Base-by-base conservation (phyloP, 2,888 invertebrate genomes). In the Osedax frankpressi region DNA sequence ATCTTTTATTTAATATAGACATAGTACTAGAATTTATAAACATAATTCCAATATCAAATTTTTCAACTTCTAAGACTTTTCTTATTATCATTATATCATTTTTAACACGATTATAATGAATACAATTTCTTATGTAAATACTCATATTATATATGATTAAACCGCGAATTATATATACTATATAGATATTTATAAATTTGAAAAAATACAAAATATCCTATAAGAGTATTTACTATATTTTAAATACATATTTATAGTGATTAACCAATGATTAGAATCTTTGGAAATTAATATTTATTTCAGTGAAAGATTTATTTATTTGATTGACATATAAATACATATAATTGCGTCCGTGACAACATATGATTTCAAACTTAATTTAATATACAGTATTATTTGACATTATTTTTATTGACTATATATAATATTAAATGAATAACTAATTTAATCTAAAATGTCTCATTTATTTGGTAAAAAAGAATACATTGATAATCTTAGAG, bases 21-120 rank as follows among this genome's bases (percentile, higher is more conserved):
- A 69, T 69, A 25, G 69, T 69, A 11, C 29, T 29, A 11, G 69
- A 25, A 24, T 69, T 30, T 11, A 69, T n/a, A 24, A 28, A 69
- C 69, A 69, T 28, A 26, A 69, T n/a, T 2, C 69, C 69, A 30
- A 69, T 69, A 24, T 69, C 69, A 28, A 69, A 69, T 28, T 11
- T 69, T 24, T 69, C 69, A 11, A 69, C 69, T 69, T n/a, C 19
- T 6, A 28, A 69, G 1, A 69, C 30, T 26, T 69, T n/a, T 30
- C 69, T 28, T 19, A 69, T 28, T 69, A 69, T 28, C n/a, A 19
- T 28, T 25, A 69, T 30, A 11, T 69, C 69, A 29, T 69, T 26
- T 27, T 69, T 30, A 14, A 69, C 11, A 24, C 69, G 69, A 44
- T 6, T 44, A 44, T 44, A 44, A 19, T 11, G 44, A 6, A 44